These are phyloP conservation scores for Plutella xylostella DNA, from an alignment of 2,888 invertebrate species.

Conservation along the genomic window DNA sequence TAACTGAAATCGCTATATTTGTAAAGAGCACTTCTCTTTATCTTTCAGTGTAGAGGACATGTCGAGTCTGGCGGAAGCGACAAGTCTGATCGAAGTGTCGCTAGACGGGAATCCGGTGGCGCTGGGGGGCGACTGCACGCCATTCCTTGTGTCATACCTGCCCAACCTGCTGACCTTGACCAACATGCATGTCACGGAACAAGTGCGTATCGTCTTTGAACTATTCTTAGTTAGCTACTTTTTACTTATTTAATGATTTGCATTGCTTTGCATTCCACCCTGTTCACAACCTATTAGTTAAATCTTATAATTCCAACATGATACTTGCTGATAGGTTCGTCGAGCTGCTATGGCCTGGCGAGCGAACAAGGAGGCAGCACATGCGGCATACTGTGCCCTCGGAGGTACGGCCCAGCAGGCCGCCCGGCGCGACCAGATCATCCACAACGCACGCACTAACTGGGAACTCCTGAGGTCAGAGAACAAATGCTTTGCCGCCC, in stretches of 20 bases:
- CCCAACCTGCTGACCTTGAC: slow-evolving; percentile 80
- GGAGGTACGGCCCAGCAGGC: slow-evolving; percentile 65
- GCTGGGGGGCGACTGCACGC: slow-evolving; percentile 82
- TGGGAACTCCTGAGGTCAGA: slow-evolving; percentile 84
- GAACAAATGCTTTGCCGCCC: slow-evolving; percentile 66
- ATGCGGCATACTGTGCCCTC: slow-evolving; percentile 74
- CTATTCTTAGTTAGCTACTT: too few species aligned
- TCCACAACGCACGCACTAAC: slow-evolving; percentile 87
- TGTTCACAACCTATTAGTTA: background rate
- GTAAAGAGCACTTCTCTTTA: too few species aligned
- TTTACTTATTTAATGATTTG: too few species aligned
- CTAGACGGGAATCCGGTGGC: slow-evolving; percentile 89
- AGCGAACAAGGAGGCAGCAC: slow-evolving; percentile 80
- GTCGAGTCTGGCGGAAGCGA: slow-evolving; percentile 82
- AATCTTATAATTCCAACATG: too few species aligned
- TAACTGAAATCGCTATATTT: background rate
- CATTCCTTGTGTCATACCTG: slow-evolving; percentile 84
- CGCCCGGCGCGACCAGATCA: slow-evolving; percentile 83
- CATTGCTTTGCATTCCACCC: too few species aligned
- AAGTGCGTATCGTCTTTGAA: slow-evolving; percentile 41
- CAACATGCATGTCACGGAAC: slow-evolving; percentile 83
- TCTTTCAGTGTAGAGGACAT: slow-evolving; percentile 84
- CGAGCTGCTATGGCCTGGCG: slow-evolving; percentile 85
- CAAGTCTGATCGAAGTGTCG: slow-evolving; percentile 83
- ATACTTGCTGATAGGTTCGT: slow-evolving; percentile 74